Evolutionary conservation across 2,113 vertebrate genomes (phyloP), one percentile per base, ranked within the genome.

Genomic region (Tympanuchus pallidicinctus): DNA sequence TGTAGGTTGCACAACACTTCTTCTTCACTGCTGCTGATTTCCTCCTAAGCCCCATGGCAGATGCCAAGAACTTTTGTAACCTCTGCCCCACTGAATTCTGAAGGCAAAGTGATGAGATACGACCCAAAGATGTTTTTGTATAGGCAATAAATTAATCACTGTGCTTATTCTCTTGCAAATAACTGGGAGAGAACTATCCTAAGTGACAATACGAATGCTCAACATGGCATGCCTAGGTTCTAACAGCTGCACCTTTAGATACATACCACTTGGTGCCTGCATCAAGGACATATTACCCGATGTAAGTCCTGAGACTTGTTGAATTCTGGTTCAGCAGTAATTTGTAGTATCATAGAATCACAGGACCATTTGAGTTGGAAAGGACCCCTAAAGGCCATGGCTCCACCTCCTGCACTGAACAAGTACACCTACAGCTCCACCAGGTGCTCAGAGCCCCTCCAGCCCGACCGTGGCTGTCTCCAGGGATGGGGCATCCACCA

Each of bases 41-140:
- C 86, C 80, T 93, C 90, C 89, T 82, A 75, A 80, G 28, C 43
- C 61, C 57, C 30, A 47, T 3, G 21, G 66, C 63, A 83, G 66
- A 93, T 5, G 54, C 77, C 86, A 92, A 89, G 69, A 83, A 91
- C 67, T 86, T 86, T 61, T 18, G 87, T 94, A 95, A 93, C 82
- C 92, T 93, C 94, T 78, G 79, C 42, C 69, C 91, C 91, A 77
- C 42, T 57, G 89, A 74, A 89, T 47, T 90, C 82, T 91, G 56
- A 79, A 89, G 38, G 43, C 38, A 32, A 81, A 86, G n/a, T 57
- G 78, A 79, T 21, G 73, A 89, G 92, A 82, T 36, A 34, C 5
- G 18, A 86, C 34, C 12, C 63, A n/a, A 66, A 76, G 64, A 52
- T 40, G 70, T 10, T 28, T 89, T 84, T 69, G 45, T 69, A 64